These are phyloP conservation scores for Brachymystax lenok DNA, from an alignment of 2,797 vertebrate genomes.

Conservation along the genomic window DNA sequence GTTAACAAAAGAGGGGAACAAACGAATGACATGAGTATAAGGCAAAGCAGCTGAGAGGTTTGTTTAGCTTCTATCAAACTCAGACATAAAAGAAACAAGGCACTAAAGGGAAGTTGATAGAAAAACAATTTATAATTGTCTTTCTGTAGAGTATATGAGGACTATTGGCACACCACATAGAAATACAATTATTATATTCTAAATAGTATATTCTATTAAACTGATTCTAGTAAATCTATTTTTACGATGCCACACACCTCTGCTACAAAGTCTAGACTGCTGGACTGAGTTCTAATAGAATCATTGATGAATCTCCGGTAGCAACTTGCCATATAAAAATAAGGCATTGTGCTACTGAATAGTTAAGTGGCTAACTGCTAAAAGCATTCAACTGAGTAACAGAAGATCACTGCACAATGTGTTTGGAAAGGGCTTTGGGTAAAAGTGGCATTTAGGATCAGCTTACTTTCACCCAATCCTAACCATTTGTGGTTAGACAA, in stretches of 20 bases:
- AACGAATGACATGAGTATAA: not conserved
- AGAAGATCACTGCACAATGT: not conserved
- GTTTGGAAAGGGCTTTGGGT: not conserved
- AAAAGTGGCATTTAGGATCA: not conserved
- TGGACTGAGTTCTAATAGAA: not conserved
- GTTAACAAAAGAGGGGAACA: not conserved
- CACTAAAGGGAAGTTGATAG: not conserved
- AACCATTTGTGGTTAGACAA: no score
- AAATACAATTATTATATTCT: not conserved
- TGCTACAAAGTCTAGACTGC: conserved; percentile 55
- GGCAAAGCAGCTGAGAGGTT: no score
- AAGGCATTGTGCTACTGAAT: no score
- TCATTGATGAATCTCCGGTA: not conserved
- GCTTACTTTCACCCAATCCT: not conserved
- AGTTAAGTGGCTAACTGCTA: not conserved
- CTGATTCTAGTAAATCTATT: not conserved
- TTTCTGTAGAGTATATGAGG: not conserved
- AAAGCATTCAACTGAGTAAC: not conserved
- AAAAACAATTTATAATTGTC: not conserved
- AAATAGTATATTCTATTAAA: not conserved
- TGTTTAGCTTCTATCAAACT: no score
- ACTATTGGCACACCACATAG: not conserved
- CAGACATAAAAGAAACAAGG: not conserved
- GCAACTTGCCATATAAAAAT: not conserved
- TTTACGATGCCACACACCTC: not conserved